phyloP scores from a whole-genome alignment of 2,797 vertebrate species.

The Adrianichthys oophorus region DNA sequence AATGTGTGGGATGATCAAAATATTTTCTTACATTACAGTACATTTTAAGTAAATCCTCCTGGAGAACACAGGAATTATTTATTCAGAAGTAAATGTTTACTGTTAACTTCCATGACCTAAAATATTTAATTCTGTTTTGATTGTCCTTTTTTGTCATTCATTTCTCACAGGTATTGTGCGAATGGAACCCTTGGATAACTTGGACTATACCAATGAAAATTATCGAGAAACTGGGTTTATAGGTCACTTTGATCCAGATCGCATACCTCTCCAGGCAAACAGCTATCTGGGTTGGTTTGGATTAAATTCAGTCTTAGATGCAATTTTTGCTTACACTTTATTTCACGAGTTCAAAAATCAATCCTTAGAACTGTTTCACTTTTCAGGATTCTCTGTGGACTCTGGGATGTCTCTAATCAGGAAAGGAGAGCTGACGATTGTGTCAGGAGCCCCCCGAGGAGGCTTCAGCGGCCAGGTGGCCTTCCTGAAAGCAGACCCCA shows the following conservation, averaged over 20 bases:
- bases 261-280: constrained; percentile 87
- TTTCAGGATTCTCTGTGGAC: constrained; percentile 89
- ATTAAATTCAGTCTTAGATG: too few species aligned
- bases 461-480: constrained; percentile 90
- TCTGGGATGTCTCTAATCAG: constrained; percentile 85
- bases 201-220: constrained; percentile 74
- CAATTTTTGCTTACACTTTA: too few species aligned
- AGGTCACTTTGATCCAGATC: constrained; percentile 68
- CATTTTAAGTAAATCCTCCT: too few species aligned
- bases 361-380: background rate
- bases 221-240: constrained; percentile 87
- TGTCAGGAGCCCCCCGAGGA: constrained; percentile 90
- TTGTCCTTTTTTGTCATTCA: constrained; percentile 1
- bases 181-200: constrained; percentile 83
- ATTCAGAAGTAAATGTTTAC: background rate
- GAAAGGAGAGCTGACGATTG: constrained; percentile 84
- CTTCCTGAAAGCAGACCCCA: constrained; percentile 78
- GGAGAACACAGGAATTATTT: too few species aligned
- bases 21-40: too few species aligned
- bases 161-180: constrained; percentile 82
- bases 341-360: too few species aligned
- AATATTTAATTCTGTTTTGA: background rate
- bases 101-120: background rate
- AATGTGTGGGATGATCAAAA: too few species aligned
- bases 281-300: constrained; percentile 89